Base-by-base conservation (phyloP, 2,797 vertebrate species). In the Channa striata region DNA sequence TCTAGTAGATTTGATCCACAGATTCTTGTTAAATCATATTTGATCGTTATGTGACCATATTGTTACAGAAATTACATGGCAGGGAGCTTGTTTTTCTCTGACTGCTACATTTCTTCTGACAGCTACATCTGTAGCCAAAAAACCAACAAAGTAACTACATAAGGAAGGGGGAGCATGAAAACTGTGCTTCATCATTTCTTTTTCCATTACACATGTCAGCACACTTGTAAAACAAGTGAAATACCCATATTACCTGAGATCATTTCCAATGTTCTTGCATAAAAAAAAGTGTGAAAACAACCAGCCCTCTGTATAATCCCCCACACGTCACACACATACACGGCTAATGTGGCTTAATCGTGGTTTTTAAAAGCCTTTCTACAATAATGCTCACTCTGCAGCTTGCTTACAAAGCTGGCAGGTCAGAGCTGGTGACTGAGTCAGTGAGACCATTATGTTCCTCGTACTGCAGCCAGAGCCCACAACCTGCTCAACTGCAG, bases 361-460 rank as follows among this genome's bases (percentile, higher is more conserved):
- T 33, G 62, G 77, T 82, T 87, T 90, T 92, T 91, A 92, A 91
- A 78, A 53, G 46, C 52, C 46, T 83, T 87, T 92, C 93, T 91
- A 90, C 80, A 90, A 90, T 91, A 88, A 81, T 58, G 83, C 86
- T 88, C 84, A 84, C 83, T 91, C 84, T 48, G 69, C 85, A 81
- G 84, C 78, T 87, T 74, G 77, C 81, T 87, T 83, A 84, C 87
- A 91, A 78, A 89, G 77, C 82, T 84, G 83, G 82, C 76, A 82
- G 84, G 78, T 84, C 70, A 30, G 59, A 87, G 80, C 82, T 77
- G 80, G 79, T 77, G 83, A 78, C 83, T 77, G 81, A 90, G 72
- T 93, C 77, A 92, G 85, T 89, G 80, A 86, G 80, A 83, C 83
- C 82, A 87, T 92, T 92, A 93, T 88, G 78, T 83, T 87, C 71